Evolutionary conservation across 92 coral and sea anemone genomes (phyloP).

Genomic region (Nematostella vectensis): DNA sequence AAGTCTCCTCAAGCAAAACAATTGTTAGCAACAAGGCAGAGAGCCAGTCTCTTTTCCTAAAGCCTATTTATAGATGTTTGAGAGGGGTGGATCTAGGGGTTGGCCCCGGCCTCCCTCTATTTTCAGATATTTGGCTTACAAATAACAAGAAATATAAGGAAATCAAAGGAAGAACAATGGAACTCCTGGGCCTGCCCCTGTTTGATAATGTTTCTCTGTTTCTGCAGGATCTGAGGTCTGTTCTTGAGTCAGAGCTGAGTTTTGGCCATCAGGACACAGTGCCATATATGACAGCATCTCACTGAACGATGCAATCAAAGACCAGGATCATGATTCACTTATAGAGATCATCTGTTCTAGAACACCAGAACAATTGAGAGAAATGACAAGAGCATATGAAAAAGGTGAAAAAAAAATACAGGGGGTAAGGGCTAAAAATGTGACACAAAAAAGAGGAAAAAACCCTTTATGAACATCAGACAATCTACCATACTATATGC

Average conservation of each 20-base stretch:
- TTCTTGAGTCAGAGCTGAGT: slow-evolving; percentile 53
- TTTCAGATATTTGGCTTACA: too few relatives aligned
- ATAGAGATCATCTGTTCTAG: slow-evolving; percentile 59
- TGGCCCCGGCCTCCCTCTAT: too few relatives aligned
- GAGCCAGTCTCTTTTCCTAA: too few relatives aligned
- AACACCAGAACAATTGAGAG: slow-evolving; percentile 31
- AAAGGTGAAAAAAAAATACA: slow-evolving; percentile 26
- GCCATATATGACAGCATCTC: slow-evolving; percentile 48
- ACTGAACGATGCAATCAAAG: slow-evolving; percentile 45
- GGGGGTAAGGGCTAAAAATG: neutral
- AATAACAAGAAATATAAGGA: too few relatives aligned
- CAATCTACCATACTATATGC: too few relatives aligned
- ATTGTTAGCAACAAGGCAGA: too few relatives aligned
- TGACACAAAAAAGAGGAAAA: neutral
- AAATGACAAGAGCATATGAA: slow-evolving; percentile 37
- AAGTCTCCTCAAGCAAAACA: too few relatives aligned
- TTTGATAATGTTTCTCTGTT: neutral
- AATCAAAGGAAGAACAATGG: too few relatives aligned
- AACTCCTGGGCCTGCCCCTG: too few relatives aligned
- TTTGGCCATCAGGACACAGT: slow-evolving; percentile 33
- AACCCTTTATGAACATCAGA: neutral
- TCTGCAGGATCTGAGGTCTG: slow-evolving; percentile 40
- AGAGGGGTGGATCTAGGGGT: too few relatives aligned
- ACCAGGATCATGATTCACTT: slow-evolving; percentile 38
- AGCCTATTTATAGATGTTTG: too few relatives aligned